phyloP scores from a whole-genome alignment of 2,113 vertebrate genomes.

The Eidolon helvum region DNA sequence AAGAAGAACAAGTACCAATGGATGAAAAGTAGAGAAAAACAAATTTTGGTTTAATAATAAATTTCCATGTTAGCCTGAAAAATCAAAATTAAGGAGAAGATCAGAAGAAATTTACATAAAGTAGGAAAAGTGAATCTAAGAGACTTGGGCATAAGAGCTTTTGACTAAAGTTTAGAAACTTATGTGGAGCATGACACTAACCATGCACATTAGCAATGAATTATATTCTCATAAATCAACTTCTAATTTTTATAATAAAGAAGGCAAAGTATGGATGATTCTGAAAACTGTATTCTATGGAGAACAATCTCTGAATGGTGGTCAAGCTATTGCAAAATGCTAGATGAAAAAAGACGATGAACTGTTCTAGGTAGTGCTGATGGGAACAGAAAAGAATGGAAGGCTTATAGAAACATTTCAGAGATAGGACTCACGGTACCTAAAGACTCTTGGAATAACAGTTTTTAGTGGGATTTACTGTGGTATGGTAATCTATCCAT shows the following conservation, averaged over 20 bases:
- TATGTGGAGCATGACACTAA: not conserved
- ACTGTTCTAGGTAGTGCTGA: not conserved
- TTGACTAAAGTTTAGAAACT: not conserved
- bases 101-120: not conserved
- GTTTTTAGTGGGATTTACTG: not conserved
- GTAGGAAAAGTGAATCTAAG: conserved; percentile 17
- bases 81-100: not conserved
- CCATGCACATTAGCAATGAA: not conserved
- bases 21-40: not conserved
- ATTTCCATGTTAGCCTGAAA: not conserved
- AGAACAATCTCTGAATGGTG: not conserved
- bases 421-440: not conserved
- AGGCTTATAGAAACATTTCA: conserved; percentile 1
- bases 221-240: not conserved
- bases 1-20: not conserved
- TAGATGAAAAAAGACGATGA: conserved; percentile 2
- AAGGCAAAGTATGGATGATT: not conserved
- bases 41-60: not conserved
- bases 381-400: not conserved
- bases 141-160: not conserved
- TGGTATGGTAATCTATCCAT: not conserved
- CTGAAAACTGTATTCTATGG: conserved; percentile 15
- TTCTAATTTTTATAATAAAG: conserved; percentile 21
- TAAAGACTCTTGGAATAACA: not conserved
- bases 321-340: conserved; percentile 8